Conservation (phyloP, 2,888 invertebrate genomes). For the Seira musarum region DNA sequence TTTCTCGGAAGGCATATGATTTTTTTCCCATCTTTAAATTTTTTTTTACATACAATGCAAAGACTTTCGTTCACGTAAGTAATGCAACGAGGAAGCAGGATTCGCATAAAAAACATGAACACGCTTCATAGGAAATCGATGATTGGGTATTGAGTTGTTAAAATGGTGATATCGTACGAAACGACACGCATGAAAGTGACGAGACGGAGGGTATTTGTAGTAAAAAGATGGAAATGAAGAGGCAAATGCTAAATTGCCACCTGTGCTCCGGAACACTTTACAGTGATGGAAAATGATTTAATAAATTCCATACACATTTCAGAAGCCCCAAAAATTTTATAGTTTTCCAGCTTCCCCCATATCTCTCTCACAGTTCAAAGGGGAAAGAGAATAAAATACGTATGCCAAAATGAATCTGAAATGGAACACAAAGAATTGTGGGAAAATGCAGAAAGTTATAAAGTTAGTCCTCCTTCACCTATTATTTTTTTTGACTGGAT, state of each 20-base stretch:
- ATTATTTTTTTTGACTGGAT: not conserved
- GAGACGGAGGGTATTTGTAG: too few species aligned
- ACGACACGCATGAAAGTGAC: slow-evolving; percentile 12
- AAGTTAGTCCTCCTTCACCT: not conserved
- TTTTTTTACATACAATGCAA: not conserved
- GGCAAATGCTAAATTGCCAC: slow-evolving; percentile 57
- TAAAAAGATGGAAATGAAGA: slow-evolving; percentile 44
- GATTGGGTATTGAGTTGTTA: slow-evolving; percentile 50
- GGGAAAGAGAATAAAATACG: not conserved
- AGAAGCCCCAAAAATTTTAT: slow-evolving; percentile 50
- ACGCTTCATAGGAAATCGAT: slow-evolving; percentile 16
- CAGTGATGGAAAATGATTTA: slow-evolving; percentile 58
- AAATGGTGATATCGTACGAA: slow-evolving; percentile 16
- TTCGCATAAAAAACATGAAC: slow-evolving; percentile 16
- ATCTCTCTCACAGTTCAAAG: not conserved
- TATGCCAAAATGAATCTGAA: not conserved
- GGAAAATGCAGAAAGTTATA: slow-evolving; percentile 3
- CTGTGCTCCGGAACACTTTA: slow-evolving; percentile 55
- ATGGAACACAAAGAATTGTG: not conserved
- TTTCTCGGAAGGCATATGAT: too few species aligned
- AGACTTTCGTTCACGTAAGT: not conserved
- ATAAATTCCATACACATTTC: slow-evolving; percentile 59
- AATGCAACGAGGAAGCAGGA: not conserved
- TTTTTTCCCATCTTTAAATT: not conserved
- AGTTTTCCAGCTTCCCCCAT: slow-evolving; percentile 32